These are phyloP conservation scores for Heterodera schachtii DNA, from an alignment of 1,140 invertebrate species.

Conservation along the genomic window DNA sequence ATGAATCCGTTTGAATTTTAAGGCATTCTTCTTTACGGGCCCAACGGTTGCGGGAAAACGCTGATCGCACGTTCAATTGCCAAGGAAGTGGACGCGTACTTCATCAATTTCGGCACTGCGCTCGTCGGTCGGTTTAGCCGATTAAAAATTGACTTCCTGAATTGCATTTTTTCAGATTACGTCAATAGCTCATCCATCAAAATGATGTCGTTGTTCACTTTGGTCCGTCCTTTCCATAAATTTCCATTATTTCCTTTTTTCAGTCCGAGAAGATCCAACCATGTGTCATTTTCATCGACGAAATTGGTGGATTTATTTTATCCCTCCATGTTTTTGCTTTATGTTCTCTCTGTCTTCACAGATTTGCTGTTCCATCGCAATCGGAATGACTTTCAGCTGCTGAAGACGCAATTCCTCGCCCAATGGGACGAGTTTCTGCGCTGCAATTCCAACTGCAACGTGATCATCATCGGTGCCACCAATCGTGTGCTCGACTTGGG, in stretches of 20 bases:
- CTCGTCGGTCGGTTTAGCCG: not conserved
- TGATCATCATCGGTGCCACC: constrained; percentile 90
- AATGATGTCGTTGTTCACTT: constrained; percentile 88
- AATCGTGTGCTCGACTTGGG: constrained; percentile 90
- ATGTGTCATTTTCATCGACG: constrained; percentile 93
- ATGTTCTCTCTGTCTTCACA: too few species aligned
- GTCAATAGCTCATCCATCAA: constrained; percentile 97
- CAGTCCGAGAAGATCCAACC: constrained; percentile 90
- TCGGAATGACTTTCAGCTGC: constrained; percentile 97
- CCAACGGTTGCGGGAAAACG: constrained; percentile 78
- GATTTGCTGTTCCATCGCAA: constrained; percentile 84
- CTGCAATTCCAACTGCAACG: constrained; percentile 67
- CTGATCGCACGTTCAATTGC: constrained; percentile 90
- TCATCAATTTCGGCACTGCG: constrained; percentile 91
- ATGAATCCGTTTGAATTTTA: too few species aligned
- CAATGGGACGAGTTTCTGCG: constrained; percentile 76
- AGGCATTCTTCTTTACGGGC: constrained; percentile 42
- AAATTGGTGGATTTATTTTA: too few species aligned
- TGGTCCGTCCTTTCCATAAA: constrained; percentile 70
- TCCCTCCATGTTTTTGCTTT: not conserved
- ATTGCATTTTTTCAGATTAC: constrained; percentile 91
- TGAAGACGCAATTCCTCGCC: constrained; percentile 79
- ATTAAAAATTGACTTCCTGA: too few species aligned
- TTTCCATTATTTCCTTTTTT: constrained; percentile 75
- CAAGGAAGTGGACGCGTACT: constrained; percentile 84